Evolutionary conservation across 1,140 invertebrate genomes (phyloP), one percentile per base, ranked within the genome.

Genomic region (Dendrolimus kikuchii): DNA sequence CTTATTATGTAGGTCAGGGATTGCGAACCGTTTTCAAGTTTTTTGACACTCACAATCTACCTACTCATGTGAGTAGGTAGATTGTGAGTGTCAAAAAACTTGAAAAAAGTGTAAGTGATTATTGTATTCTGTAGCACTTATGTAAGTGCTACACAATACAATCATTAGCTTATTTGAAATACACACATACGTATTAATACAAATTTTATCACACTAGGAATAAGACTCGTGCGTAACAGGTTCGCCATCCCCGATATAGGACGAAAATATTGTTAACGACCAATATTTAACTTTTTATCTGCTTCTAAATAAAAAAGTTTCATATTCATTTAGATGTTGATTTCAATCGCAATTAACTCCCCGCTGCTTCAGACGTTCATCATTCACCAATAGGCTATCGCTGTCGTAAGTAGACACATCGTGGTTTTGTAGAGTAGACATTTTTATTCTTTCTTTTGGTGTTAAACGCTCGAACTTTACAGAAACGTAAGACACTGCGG

Each of bases 401-500:
- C 64, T 71, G 57, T 80, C 64, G 78, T 81, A 84, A 82, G 78
- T 81, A 84, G 71, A 75, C 47, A 53, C 53, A 51, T 62, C 47
- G 42, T 54, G 53, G 38, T 61, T 38, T 53, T 50, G 37, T 36
- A 58, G 48, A 51, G 36, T 49, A 6, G 23, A 10, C 5, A 4
- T 40, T 9, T 5, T 63, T 56, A 52, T 41, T 56, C 39, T 10
- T 58, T 3, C 1, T 55, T 38, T 40, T 38, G 48, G 51, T 47
- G 51, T 58, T 58, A 59, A 46, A 65, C 6, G 4, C 44, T 6
- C 6, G 58, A 44, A 46, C 52, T 52, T 80, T 79, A 53, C 88
- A 96, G 94, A 96, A 96, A 89, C 90, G 95, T 1, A 96, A 95
- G 77, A 93, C 92, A 1, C 81, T 96, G 56, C 89, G 94, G 60